Percentiles rank a stretch among this genome's conserved stretches.
phyloP scores from a whole-genome alignment of 2,888 invertebrate genomes.

The Acleris cristana region DNA sequence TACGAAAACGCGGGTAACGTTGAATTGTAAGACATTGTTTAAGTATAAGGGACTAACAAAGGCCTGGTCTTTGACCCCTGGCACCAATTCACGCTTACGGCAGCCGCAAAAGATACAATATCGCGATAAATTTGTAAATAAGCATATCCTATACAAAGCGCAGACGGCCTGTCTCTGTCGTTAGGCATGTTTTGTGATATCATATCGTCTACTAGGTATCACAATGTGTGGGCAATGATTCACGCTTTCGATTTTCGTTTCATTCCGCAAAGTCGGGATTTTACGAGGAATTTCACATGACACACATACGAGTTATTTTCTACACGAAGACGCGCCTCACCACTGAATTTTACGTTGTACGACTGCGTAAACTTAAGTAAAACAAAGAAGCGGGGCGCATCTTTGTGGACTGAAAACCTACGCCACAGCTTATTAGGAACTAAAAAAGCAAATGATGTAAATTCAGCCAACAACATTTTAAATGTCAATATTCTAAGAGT shows the following conservation, averaged over 20 bases:
- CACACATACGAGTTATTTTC: neutral
- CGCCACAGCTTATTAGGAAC: too few relatives aligned
- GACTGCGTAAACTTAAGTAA: too few relatives aligned
- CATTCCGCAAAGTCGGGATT: neutral
- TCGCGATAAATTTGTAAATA: slow-evolving; percentile 22
- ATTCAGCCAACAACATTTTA: too few relatives aligned
- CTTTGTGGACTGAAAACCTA: too few relatives aligned
- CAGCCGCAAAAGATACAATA: slow-evolving; percentile 14
- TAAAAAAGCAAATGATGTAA: too few relatives aligned
- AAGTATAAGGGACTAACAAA: slow-evolving; percentile 51
- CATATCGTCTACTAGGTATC: slow-evolving; percentile 16
- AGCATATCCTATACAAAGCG: slow-evolving; percentile 1
- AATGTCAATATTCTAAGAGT: too few relatives aligned
- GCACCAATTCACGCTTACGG: slow-evolving; percentile 56
- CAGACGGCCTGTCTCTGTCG: slow-evolving; percentile 32
- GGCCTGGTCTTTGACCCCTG: slow-evolving; percentile 68
- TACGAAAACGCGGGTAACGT: slow-evolving; percentile 37
- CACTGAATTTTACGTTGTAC: too few relatives aligned
- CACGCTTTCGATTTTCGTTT: slow-evolving; percentile 13
- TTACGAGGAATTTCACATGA: slow-evolving; percentile 1
- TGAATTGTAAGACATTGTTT: slow-evolving; percentile 43
- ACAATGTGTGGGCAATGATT: slow-evolving; percentile 9
- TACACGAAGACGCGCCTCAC: too few relatives aligned
- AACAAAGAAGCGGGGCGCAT: too few relatives aligned
- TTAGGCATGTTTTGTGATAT: slow-evolving; percentile 25